A percentile compares a stretch with the other conserved stretches of the same genome.
phyloP scores from a whole-genome alignment of 2,113 vertebrate species.

The Pituophis catenifer region DNA sequence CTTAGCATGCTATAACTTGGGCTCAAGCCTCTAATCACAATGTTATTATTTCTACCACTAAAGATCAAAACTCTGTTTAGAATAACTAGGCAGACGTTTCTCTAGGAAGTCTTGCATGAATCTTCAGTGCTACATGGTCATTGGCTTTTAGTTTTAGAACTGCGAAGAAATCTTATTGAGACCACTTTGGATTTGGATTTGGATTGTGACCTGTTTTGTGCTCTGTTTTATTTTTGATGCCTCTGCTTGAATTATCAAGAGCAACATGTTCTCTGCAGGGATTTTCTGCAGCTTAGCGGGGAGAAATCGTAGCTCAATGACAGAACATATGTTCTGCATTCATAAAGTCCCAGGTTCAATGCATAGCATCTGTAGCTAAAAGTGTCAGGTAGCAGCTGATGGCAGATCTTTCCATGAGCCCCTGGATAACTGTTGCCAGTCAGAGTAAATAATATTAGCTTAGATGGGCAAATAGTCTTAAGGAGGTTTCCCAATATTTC shows the following conservation, averaged over 20 bases:
- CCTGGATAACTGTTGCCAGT: neutral
- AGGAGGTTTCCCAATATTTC: neutral
- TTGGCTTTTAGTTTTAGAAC: neutral
- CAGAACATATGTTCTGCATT: neutral
- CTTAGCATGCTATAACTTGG: neutral
- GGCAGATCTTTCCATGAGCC: neutral
- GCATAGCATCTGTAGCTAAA: neutral
- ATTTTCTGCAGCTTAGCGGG: neutral
- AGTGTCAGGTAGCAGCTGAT: neutral
- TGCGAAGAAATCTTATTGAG: neutral
- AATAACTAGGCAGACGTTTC: neutral
- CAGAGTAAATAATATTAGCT: neutral
- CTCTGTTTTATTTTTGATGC: neutral
- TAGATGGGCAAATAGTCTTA: neutral
- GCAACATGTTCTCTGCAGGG: neutral
- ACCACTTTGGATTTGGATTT: neutral
- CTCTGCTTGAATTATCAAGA: neutral
- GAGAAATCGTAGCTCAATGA: neutral
- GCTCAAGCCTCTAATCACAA: neutral
- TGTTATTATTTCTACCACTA: neutral
- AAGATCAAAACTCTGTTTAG: neutral
- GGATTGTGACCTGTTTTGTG: neutral
- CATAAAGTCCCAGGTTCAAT: neutral
- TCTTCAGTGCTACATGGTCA: neutral
- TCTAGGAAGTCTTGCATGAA: neutral